phyloP scores from a whole-genome alignment of 2,113 vertebrate genomes.

The Danionella cerebrum region DNA sequence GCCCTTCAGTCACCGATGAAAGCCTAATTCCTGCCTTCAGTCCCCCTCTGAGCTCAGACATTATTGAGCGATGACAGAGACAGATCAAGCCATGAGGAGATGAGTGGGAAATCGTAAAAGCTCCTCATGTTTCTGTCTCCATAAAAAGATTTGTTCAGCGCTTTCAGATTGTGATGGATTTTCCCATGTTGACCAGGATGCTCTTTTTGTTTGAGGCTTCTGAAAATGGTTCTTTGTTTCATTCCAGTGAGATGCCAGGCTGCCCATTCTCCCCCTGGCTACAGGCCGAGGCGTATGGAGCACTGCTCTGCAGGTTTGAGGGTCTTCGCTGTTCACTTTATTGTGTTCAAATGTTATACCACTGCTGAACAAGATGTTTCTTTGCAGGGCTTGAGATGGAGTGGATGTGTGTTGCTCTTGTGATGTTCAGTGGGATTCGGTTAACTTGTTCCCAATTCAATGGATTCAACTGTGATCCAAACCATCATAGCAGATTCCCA shows the following conservation, averaged over 20 bases:
- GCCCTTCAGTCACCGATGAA: conserved; percentile 67
- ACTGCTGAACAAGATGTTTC: conserved; percentile 41
- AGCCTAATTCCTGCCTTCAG: conserved; percentile 72
- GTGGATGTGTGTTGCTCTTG: conserved; percentile 71
- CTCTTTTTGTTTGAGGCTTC: conserved; percentile 63
- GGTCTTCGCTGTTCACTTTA: not conserved
- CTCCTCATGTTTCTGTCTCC: conserved; percentile 75
- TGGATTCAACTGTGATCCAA: conserved; percentile 93
- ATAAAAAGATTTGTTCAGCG: conserved; percentile 74
- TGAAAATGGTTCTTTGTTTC: conserved; percentile 71
- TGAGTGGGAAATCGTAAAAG: conserved; percentile 66
- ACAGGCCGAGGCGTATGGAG: conserved; percentile 63
- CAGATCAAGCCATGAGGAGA: conserved; percentile 75
- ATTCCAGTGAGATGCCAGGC: conserved; percentile 22
- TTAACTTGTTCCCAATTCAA: conserved; percentile 83
- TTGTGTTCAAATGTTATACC: no score
- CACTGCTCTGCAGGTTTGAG: conserved; percentile 44
- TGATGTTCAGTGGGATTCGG: conserved; percentile 70
- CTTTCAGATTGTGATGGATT: conserved; percentile 72
- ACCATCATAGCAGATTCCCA: conserved; percentile 91
- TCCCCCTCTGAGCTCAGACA: conserved; percentile 62
- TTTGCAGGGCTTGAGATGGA: conserved; percentile 78
- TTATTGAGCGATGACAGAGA: conserved; percentile 69
- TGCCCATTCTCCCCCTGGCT: conserved; percentile 59
- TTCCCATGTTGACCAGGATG: conserved; percentile 74